Percentiles rank a stretch among this genome's conserved stretches.
Evolutionary conservation across 2,888 invertebrate species (phyloP).

Genomic region (Phlogophora meticulosa): DNA sequence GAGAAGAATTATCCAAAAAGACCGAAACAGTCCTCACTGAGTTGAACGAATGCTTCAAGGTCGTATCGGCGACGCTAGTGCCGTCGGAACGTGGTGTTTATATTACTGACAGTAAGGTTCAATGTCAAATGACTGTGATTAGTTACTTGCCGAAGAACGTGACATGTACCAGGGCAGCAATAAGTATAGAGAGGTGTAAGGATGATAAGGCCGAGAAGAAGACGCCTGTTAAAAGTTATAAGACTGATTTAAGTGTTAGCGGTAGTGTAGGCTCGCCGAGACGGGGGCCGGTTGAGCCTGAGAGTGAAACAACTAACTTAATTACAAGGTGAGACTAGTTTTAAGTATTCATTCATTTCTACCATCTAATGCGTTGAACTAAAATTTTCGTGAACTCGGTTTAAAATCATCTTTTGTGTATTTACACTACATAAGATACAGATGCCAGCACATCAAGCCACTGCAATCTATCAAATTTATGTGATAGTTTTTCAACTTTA

Average conservation of each 20-base stretch:
- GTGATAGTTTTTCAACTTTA: no score
- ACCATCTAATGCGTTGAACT: no score
- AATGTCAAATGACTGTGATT: conserved; percentile 82
- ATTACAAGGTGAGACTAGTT: conserved; percentile 79
- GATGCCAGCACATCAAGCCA: no score
- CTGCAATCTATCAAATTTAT: no score
- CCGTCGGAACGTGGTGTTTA: conserved; percentile 90
- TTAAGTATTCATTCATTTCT: no score
- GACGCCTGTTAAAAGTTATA: conserved; percentile 85
- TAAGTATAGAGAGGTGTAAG: conserved; percentile 92
- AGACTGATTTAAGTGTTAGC: conserved; percentile 88
- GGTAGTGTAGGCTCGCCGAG: conserved; percentile 81
- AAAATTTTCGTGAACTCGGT: no score
- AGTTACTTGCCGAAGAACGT: conserved; percentile 92
- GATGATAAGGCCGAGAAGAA: conserved; percentile 79
- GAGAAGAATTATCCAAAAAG: conserved; percentile 84
- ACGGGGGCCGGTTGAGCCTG: conserved; percentile 76
- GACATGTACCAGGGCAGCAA: conserved; percentile 91
- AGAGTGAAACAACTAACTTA: conserved; percentile 77
- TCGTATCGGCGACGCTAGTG: conserved; percentile 89
- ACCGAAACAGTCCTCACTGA: conserved; percentile 89
- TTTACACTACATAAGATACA: neutral
- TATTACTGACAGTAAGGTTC: conserved; percentile 86
- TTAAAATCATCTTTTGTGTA: no score
- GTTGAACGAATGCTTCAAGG: conserved; percentile 90